phyloP scores from a whole-genome alignment of 2,113 vertebrate species.

The Burhinus oedicnemus region DNA sequence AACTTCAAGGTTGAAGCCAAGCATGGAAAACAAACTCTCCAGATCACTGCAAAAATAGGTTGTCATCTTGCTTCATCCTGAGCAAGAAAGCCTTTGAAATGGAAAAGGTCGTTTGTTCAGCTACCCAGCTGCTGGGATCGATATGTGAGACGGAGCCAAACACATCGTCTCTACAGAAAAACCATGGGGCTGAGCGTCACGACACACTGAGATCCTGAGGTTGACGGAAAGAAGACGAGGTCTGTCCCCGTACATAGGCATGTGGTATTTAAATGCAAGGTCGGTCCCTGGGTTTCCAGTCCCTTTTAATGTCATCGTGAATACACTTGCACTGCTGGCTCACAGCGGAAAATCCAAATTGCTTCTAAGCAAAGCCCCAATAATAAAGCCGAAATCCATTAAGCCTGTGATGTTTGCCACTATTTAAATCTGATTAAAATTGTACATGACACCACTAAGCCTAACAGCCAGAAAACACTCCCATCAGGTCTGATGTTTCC shows the following conservation, averaged over 20 bases:
- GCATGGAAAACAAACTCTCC: background rate
- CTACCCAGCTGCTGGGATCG: background rate
- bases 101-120: background rate
- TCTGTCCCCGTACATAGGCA: background rate
- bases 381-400: conserved; percentile 68
- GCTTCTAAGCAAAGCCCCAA: conserved; percentile 58
- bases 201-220: accelerated
- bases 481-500: conserved; percentile 13
- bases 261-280: background rate
- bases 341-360: conserved; percentile 59
- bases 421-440: conserved; percentile 67
- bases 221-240: background rate
- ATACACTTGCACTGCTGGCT: background rate
- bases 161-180: background rate
- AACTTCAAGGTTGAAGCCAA: background rate
- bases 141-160: background rate
- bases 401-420: conserved; percentile 66
- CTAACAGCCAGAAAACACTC: conserved; percentile 51
- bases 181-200: background rate
- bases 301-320: background rate
- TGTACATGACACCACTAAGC: conserved; percentile 58
- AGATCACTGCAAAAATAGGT: background rate
- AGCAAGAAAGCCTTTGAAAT: background rate
- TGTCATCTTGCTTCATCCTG: background rate
- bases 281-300: background rate